Evolutionary conservation across 2,888 invertebrate species (phyloP).

Genomic region (Catocala fraxini): DNA sequence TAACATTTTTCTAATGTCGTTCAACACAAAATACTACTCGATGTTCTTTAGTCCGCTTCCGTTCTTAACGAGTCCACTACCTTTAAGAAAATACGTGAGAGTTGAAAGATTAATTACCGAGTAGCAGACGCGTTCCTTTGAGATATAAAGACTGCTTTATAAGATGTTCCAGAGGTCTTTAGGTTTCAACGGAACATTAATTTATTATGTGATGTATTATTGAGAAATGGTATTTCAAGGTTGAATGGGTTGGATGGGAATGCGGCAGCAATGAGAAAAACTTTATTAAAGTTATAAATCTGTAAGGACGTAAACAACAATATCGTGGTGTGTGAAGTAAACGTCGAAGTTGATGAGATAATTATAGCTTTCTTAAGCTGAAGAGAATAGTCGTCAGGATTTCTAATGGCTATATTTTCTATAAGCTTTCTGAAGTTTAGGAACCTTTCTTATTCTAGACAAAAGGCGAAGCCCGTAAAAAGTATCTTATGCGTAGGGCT

Average conservation of each 20-base stretch:
- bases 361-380: too few species aligned
- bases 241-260: background rate
- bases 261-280: too few species aligned
- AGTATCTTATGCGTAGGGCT: too few species aligned
- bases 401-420: too few species aligned
- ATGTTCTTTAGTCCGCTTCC: constrained; percentile 5
- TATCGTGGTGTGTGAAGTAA: too few species aligned
- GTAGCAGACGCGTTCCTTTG: constrained; percentile 51
- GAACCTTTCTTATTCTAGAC: too few species aligned
- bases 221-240: constrained; percentile 1
- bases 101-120: constrained; percentile 62
- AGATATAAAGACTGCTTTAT: constrained; percentile 50
- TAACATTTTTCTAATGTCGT: background rate
- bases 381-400: too few species aligned
- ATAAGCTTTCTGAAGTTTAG: too few species aligned
- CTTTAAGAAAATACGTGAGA: constrained; percentile 45
- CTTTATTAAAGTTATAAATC: too few species aligned
- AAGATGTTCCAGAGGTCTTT: constrained; percentile 43
- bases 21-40: background rate
- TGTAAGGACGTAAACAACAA: too few species aligned
- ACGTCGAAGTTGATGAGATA: too few species aligned
- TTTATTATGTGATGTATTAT: constrained; percentile 33
- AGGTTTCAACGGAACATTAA: constrained; percentile 29
- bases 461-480: too few species aligned
- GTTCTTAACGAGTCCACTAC: constrained; percentile 2